Conservation (phyloP, 2,888 invertebrate species). For the Plagiodera versicolora region DNA sequence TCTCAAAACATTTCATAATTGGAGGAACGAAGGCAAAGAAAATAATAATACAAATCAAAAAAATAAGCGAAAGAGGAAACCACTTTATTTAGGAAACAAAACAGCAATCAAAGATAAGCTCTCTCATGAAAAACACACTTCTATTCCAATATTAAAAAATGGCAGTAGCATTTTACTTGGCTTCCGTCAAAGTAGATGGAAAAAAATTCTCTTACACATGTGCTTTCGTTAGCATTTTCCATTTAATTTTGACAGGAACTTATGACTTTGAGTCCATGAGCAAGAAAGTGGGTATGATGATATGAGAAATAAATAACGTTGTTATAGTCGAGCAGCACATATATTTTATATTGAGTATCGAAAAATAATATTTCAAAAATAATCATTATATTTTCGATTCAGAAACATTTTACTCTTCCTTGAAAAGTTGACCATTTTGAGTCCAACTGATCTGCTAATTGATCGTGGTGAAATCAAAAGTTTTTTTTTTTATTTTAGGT, state of each 20-base stretch:
- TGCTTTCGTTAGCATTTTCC: slow-evolving; percentile 1
- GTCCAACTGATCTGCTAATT: too few species aligned
- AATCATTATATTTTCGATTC: too few species aligned
- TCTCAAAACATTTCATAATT: neutral
- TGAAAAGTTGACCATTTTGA: too few species aligned
- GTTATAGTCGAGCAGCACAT: too few species aligned
- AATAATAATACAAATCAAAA: too few species aligned
- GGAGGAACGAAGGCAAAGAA: neutral
- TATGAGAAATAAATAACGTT: too few species aligned
- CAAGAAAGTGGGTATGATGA: too few species aligned
- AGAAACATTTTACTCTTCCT: too few species aligned
- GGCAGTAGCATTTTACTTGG: neutral
- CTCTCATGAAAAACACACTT: neutral
- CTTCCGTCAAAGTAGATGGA: neutral
- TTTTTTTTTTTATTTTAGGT: too few species aligned
- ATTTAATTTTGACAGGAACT: neutral
- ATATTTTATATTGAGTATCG: too few species aligned
- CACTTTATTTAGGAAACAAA: neutral
- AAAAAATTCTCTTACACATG: neutral
- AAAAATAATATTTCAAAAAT: too few species aligned
- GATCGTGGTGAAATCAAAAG: too few species aligned
- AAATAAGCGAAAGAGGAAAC: neutral
- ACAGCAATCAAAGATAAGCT: neutral
- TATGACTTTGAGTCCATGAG: neutral
- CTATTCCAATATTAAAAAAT: neutral